Base-by-base conservation (phyloP, 30 jellyfish, hydroid and myxozoan species). In the Hydractinia echinata region DNA sequence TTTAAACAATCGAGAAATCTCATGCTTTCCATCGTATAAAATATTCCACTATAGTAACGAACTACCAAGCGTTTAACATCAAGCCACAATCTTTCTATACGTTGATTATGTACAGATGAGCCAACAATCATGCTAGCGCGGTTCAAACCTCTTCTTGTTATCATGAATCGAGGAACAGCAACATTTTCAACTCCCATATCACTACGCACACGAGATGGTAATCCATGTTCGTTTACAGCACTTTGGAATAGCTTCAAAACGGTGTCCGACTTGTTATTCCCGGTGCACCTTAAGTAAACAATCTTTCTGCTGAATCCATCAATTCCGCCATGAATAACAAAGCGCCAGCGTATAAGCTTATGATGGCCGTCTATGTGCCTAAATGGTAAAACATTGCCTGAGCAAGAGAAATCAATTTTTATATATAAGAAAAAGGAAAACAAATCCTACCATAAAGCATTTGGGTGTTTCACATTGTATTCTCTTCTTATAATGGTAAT, bases 101-200 rank as follows among this genome's bases (percentile, higher is more conserved):
- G 53, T 20, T 72, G 89, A 64, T 85, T 85, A 49, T 76, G 94
- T 8, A 76, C 94, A 10, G 87, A 73, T 61, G 66, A 68, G 7
- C 92, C 87, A 7, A 71, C 73, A 49, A 84, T 79, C 53, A 61
- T 73, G 82, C 92, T 84, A 14, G 82, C 87, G 7, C 87, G 81
- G 49, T 73, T 71, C 16, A 18, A 66, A 39, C 92, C 87, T 50
- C 87, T 61, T 54, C 64, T 55, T 51, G 16, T 61, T 73, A 61
- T n/a, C 94, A 85, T 85, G 79, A 54, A 78, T 16, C 84, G 51
- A 21, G 83, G 69, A 20, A 85, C 94, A 4, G 48, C 89, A 14
- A 85, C 88, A 76, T 85, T 85, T 56, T 85, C 94, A 48, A 69
- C 53, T 4, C 94, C 88, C 53, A 76, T 86, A 51, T 85, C 94